Base-by-base conservation (phyloP, 2,113 vertebrate species). In the cattle (Bos taurus) region DNA sequence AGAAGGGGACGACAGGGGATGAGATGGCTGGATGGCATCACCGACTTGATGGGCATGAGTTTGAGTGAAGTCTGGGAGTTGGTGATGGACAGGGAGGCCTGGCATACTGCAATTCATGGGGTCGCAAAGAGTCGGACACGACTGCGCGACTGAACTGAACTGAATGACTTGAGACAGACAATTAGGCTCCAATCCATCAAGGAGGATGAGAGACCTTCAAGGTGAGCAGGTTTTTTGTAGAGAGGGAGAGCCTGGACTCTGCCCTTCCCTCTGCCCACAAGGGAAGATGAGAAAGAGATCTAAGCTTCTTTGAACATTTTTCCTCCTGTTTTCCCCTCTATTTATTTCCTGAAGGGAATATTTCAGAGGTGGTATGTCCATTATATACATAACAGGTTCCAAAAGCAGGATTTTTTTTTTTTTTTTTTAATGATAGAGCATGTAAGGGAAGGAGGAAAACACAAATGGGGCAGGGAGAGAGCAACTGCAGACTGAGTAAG, bases 271-370 rank as follows among this genome's bases (percentile, higher is more conserved):
- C 12, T 36, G n/a, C 5, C 48, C 30, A 33, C 2, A 62, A 17
- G 96, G 59, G 71, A 83, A 78, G 57, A 90, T 30, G 26, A 96
- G 56, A 97, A 95, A 52, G 86, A 93, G 95, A 81, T 15, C 19
- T 30, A 30, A 1, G 17, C 48, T 26, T 16, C 85, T 82, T 88
- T 95, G 0, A 57, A 62, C 30, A 59, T 52, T 59, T 13, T 74
- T 90, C n/a, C 50, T 74, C 17, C 28, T 84, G 4, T 59, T 71
- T 82, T 56, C 2, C 88, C 33, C 13, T 80, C 62, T 48, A 30
- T 57, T 57, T 11, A 13, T 36, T 46, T 30, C 19, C 74, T 67
- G 6, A 95, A 62, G 52, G 50, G n/a, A 71, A 85, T 48, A 50
- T 52, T 90, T 86, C 74, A 71, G 92, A 96, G 12, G 15, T 62